These are phyloP conservation scores for Atherinosoma microstoma DNA, from an alignment of 2,797 vertebrate genomes.

Conservation along the genomic window DNA sequence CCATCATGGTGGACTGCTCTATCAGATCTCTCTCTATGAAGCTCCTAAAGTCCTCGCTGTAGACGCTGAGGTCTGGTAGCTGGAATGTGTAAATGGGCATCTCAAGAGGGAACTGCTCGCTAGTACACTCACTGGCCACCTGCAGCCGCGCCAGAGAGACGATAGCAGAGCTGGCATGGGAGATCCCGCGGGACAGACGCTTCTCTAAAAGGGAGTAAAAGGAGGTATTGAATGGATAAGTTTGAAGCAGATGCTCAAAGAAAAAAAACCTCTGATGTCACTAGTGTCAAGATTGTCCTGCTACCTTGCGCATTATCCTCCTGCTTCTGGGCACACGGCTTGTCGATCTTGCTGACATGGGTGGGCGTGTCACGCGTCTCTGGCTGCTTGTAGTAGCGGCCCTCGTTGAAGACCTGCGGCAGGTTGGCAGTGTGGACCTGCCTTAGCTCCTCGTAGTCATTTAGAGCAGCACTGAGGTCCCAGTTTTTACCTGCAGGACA, in stretches of 20 bases:
- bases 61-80: conserved; percentile 96
- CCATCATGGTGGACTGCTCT: conserved; percentile 98
- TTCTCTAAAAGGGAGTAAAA: conserved; percentile 85
- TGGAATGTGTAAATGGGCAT: conserved; percentile 99
- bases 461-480: conserved; percentile 96
- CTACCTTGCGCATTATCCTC: conserved; percentile 95
- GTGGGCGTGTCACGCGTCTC: conserved; percentile 87
- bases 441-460: conserved; percentile 96
- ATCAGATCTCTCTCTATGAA: conserved; percentile 98
- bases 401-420: conserved; percentile 96
- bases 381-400: conserved; percentile 88
- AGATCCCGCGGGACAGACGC: conserved; percentile 96
- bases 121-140: conserved; percentile 93
- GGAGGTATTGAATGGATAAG: neutral
- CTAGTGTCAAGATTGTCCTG: too few species aligned
- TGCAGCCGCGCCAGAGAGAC: conserved; percentile 96
- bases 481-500: conserved; percentile 94
- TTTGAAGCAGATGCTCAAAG: neutral
- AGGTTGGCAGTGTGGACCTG: conserved; percentile 98
- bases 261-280: neutral
- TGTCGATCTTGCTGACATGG: conserved; percentile 88
- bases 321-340: conserved; percentile 89
- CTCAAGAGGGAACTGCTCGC: conserved; percentile 95
- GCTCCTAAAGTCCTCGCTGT: conserved; percentile 97
- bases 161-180: conserved; percentile 98